A percentile compares a stretch with the other conserved stretches of the same genome.
These are phyloP conservation scores for Drosophila mettleri DNA, from an alignment of 2,888 invertebrate species.

Conservation along the genomic window DNA sequence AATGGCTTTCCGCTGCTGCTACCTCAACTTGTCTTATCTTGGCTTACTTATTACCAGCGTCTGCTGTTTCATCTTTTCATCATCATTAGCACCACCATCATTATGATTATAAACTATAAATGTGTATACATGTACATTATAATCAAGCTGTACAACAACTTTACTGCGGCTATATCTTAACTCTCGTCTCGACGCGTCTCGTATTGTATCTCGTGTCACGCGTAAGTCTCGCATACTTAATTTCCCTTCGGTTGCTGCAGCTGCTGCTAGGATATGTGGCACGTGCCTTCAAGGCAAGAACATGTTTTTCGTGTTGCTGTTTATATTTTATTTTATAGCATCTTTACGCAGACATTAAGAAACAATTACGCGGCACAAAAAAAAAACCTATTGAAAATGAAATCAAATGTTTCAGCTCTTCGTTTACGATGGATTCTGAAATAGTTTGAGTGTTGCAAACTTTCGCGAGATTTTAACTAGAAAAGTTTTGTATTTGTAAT, in stretches of 20 bases:
- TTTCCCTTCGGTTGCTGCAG: constrained; percentile 58
- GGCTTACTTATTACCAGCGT: constrained; percentile 67
- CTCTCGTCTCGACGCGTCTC: constrained; percentile 11
- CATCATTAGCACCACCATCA: constrained; percentile 2
- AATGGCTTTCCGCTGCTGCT: constrained; percentile 19
- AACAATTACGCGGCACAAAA: constrained; percentile 54
- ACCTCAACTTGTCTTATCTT: constrained; percentile 23
- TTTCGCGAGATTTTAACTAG: constrained; percentile 71
- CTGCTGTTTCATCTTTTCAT: constrained; percentile 30
- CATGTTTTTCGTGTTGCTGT: constrained; percentile 6
- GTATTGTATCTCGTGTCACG: constrained; percentile 51
- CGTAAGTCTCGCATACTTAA: constrained; percentile 66
- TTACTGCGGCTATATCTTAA: constrained; percentile 38
- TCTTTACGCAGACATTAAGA: constrained; percentile 63
- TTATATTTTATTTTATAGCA: constrained; percentile 33
- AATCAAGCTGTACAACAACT: constrained; percentile 41
- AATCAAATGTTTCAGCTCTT: constrained; percentile 15
- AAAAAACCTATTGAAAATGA: constrained; percentile 31
- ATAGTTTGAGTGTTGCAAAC: constrained; percentile 51
- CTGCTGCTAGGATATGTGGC: constrained; percentile 20
- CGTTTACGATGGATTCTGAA: background rate
- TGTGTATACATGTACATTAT: constrained; percentile 71
- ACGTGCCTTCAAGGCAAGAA: constrained; percentile 25
- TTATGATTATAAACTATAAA: constrained; percentile 38
- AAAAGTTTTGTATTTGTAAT: constrained; percentile 66